Percentiles rank a stretch among this genome's conserved stretches.
These are phyloP conservation scores for Ichneumoninae sp. DNA, from an alignment of 2,888 invertebrate genomes.

Conservation along the genomic window DNA sequence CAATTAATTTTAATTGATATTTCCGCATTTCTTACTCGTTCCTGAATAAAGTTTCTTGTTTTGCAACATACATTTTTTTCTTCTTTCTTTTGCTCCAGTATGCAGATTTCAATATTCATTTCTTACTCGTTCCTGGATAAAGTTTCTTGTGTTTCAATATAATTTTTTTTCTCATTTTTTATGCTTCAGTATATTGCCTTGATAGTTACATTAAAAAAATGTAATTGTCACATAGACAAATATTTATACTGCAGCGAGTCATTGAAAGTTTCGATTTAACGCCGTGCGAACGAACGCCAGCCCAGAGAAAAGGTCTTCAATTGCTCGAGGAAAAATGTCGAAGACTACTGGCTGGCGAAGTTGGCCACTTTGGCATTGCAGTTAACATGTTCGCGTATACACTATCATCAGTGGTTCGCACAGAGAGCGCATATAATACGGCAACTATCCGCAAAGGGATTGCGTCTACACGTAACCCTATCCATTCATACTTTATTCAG, in stretches of 20 bases:
- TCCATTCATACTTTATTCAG: constrained; percentile 53
- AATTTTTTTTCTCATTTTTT: not conserved
- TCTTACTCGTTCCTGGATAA: not conserved
- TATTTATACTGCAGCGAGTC: not conserved
- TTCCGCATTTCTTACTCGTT: not conserved
- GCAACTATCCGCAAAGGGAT: constrained; percentile 26
- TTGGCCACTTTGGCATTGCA: constrained; percentile 33
- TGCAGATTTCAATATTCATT: not conserved
- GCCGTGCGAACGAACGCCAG: not conserved
- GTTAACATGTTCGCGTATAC: constrained; percentile 39
- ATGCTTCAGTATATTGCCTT: not conserved
- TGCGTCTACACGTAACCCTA: constrained; percentile 23
- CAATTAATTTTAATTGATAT: not conserved
- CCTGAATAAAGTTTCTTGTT: not conserved
- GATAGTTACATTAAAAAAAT: not conserved
- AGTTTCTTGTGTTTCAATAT: not conserved
- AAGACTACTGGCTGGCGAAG: constrained; percentile 25
- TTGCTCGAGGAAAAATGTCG: constrained; percentile 17
- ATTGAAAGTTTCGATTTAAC: not conserved
- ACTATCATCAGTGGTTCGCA: constrained; percentile 32
- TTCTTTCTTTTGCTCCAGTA: not conserved
- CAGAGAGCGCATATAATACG: not conserved
- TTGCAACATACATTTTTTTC: not conserved
- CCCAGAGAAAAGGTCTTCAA: not conserved
- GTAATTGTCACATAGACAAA: not conserved